Percentiles rank a stretch among this genome's conserved stretches.
These are phyloP conservation scores for Gorilla gorilla DNA, from an alignment of 2,113 vertebrate genomes.

Conservation along the genomic window DNA sequence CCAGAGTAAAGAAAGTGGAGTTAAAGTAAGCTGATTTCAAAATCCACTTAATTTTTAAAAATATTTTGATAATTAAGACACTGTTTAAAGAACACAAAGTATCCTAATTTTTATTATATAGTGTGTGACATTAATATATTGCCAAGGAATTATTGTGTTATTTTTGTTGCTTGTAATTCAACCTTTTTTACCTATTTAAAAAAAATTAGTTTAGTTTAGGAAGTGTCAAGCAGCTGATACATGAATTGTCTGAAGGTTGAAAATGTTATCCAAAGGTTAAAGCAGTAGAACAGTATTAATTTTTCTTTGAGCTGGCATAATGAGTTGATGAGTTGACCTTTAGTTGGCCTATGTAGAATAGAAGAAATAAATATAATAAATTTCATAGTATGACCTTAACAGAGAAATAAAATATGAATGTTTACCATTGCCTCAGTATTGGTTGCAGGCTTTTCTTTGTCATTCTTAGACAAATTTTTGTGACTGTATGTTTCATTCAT, in stretches of 20 bases:
- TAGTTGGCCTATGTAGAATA: slow-evolving; percentile 72
- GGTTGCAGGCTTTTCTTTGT: slow-evolving; percentile 8
- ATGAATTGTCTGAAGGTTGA: slow-evolving; percentile 66
- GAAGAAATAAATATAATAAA: slow-evolving; percentile 78
- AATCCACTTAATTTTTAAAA: slow-evolving; percentile 16
- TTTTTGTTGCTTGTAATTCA: slow-evolving; percentile 55
- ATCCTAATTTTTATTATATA: slow-evolving; percentile 43
- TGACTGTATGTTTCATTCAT: slow-evolving; percentile 13
- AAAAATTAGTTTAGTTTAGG: slow-evolving; percentile 74
- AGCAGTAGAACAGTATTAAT: slow-evolving; percentile 73
- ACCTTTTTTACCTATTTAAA: slow-evolving; percentile 62
- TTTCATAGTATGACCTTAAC: slow-evolving; percentile 47
- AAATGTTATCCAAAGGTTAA: slow-evolving; percentile 78
- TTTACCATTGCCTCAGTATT: slow-evolving; percentile 29
- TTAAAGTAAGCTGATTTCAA: slow-evolving; percentile 33
- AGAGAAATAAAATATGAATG: slow-evolving; percentile 53
- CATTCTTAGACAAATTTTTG: slow-evolving; percentile 37
- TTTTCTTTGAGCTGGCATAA: slow-evolving; percentile 58
- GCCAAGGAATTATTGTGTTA: slow-evolving; percentile 34
- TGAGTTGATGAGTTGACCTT: slow-evolving; percentile 72
- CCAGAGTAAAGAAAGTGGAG: neutral
- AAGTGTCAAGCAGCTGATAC: slow-evolving; percentile 56
- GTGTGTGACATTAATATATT: slow-evolving; percentile 44
- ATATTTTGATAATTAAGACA: slow-evolving; percentile 41
- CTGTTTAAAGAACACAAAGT: slow-evolving; percentile 14